Percentiles rank a stretch among this genome's conserved stretches.
These are phyloP conservation scores for Trachymyrmex cornetzi DNA, from an alignment of 1,140 invertebrate species.

Conservation along the genomic window DNA sequence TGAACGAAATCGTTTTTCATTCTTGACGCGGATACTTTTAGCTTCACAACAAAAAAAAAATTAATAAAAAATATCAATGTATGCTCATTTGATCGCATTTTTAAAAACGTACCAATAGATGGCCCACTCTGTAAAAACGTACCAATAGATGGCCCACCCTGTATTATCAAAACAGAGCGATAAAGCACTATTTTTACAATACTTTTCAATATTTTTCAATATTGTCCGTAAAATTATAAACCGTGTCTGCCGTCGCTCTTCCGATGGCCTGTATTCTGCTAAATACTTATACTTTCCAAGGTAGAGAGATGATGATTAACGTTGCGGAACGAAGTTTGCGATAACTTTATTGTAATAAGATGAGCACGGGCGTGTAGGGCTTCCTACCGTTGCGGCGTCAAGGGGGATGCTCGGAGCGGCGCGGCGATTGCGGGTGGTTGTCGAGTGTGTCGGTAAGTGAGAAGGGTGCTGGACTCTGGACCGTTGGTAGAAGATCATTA, in stretches of 20 bases:
- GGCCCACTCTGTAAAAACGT: too few species aligned
- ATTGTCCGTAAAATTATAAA: slow-evolving; percentile 3
- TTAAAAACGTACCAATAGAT: too few species aligned
- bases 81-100: too few species aligned
- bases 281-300: slow-evolving; percentile 52
- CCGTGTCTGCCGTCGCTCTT: slow-evolving; percentile 1
- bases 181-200: background rate
- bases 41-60: too few species aligned
- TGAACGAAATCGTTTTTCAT: too few species aligned
- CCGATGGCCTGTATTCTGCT: slow-evolving; percentile 16
- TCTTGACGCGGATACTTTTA: too few species aligned
- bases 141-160: too few species aligned
- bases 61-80: too few species aligned
- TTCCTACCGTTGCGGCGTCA: slow-evolving; percentile 56
- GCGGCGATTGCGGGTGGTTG: slow-evolving; percentile 80
- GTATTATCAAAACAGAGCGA: background rate
- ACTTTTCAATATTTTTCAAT: slow-evolving; percentile 11
- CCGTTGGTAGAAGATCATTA: slow-evolving; percentile 85
- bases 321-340: slow-evolving; percentile 82
- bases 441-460: slow-evolving; percentile 83
- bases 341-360: slow-evolving; percentile 85
- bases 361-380: slow-evolving; percentile 71
- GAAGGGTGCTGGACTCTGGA: slow-evolving; percentile 81
- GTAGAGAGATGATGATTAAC: slow-evolving; percentile 71
- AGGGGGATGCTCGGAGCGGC: slow-evolving; percentile 60